Base-by-base conservation (phyloP, 2,797 vertebrate genomes). In the Sebastolobus alascanus region DNA sequence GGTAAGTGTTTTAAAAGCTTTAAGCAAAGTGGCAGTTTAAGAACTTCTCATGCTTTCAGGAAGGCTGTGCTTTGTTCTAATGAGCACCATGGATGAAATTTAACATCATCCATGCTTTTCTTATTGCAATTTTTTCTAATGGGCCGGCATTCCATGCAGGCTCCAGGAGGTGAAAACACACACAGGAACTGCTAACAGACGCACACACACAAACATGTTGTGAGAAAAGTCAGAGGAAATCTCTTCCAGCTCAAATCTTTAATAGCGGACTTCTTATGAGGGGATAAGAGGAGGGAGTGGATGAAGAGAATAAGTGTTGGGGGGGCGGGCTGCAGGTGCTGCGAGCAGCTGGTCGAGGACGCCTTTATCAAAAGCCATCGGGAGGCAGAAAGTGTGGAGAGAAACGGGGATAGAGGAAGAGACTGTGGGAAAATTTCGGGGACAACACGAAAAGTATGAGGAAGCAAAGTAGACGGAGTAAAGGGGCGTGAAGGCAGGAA, bases 271-370 rank as follows among this genome's bases (percentile, higher is more conserved):
- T 88, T 93, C 6, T 93, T 92, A 92, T 27, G 25, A 88, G 86
- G 55, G 82, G 68, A 86, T 79, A 86, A 81, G 80, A 88, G 75
- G 56, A 74, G 68, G 65, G 46, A 70, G 75, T 76, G 61, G 38
- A 27, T 12, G 59, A 55, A 60, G 75, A 35, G 11, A 75, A 40
- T 61, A 58, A 70, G 55, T 79, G 75, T 73, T 61, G 52, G 76
- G 52, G 76, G 73, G 43, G 63, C 6, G 12, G 27, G 40, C 37
- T 90, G 90, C 93, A 93, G 91, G 92, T 94, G 93, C 88, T 87
- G 63, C 9, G 68, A 84, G 88, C 94, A 94, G 93, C 91, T 94
- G 93, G 75, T 63, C 22, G 14, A 84, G 43, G 75, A 68, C 60
- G 75, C 69, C 84, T 89, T 84, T 66, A 68, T 82, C 74, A 55